Base-by-base conservation (phyloP, 2,113 vertebrate genomes). In the Cryptomyrus ogoouensis region DNA sequence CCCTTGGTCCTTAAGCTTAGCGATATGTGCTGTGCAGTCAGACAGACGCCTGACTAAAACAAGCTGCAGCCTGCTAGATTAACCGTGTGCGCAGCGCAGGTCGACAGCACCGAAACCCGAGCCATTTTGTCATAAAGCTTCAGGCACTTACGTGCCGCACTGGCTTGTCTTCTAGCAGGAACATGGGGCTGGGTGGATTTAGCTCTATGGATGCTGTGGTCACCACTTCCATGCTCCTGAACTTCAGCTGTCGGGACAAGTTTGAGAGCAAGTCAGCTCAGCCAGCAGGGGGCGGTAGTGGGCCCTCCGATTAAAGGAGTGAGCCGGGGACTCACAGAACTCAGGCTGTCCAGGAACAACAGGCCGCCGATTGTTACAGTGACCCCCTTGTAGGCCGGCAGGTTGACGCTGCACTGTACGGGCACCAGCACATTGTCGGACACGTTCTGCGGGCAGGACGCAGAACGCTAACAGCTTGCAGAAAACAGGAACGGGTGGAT, bases 1-100 rank as follows among this genome's bases (percentile, higher is more conserved):
- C 95, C 95, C 95, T 95, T 92, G 95, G 95, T 96, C 95, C 96
- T 94, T 96, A 87, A 94, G 95, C 95, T 94, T 95, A 52, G 87
- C 91, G 89, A 27, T 89, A 44, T 7, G 89, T 46, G 90, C 77
- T 35, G 12, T 93, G 88, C 90, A 89, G 88, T 93, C 47, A 58
- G 31, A 39, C 74, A 80, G 74, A 19, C 74, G 15, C 5, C 35
- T 7, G 35, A 42, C 31, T 80, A 17, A 77, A 77, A 39, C 35
- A 90, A 90, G 90, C 66, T 91, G 88, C 19, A 89, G 83, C 58
- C 0, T 74, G 19, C n/a, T 4, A 42, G 66, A 13, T n/a, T 15
- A 85, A 86, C 31, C 17, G 13, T 21, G 8, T 58, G 49, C 10
- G 17, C 5, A 87, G 15, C 6, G 9, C 0, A 53, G 47, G 27